A percentile compares a stretch with the other conserved stretches of the same genome.
phyloP scores from a whole-genome alignment of 1,140 invertebrate species.

The Drosophila sechellia region DNA sequence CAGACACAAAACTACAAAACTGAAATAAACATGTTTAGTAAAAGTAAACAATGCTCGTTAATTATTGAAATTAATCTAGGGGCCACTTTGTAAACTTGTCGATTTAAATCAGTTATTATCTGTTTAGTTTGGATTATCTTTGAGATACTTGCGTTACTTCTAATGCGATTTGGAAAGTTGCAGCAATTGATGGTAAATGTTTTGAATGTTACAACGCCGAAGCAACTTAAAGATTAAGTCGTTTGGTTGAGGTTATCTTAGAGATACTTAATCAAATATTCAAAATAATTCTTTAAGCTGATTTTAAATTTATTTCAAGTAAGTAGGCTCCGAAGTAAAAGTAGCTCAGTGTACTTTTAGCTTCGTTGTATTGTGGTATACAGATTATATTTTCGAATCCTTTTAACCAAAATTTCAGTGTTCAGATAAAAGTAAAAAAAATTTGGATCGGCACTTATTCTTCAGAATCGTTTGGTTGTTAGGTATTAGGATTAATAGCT shows the following conservation, averaged over 20 bases:
- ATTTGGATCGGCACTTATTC: not conserved
- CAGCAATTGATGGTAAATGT: too few relatives aligned
- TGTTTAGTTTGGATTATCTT: too few relatives aligned
- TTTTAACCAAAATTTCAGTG: constrained; percentile 61
- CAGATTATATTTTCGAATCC: constrained; percentile 3
- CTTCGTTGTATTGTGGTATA: not conserved
- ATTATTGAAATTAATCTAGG: constrained; percentile 1
- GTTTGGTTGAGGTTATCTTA: too few relatives aligned
- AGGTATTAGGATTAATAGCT: not conserved
- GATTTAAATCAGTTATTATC: too few relatives aligned
- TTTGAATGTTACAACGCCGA: too few relatives aligned
- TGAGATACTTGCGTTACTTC: too few relatives aligned
- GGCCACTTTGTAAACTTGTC: not conserved
- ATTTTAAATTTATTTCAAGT: too few relatives aligned
- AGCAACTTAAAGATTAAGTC: too few relatives aligned
- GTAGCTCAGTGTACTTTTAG: not conserved
- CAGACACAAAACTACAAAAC: constrained; percentile 62
- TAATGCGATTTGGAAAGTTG: too few relatives aligned
- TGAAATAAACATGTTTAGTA: constrained; percentile 80
- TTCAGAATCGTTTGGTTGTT: not conserved
- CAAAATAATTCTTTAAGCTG: too few relatives aligned
- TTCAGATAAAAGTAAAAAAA: not conserved
- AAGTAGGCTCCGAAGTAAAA: not conserved
- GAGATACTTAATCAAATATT: too few relatives aligned
- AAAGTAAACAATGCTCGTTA: constrained; percentile 36